Evolutionary conservation across 1,140 invertebrate genomes (phyloP).

Genomic region (Oedothorax gibbosus): DNA sequence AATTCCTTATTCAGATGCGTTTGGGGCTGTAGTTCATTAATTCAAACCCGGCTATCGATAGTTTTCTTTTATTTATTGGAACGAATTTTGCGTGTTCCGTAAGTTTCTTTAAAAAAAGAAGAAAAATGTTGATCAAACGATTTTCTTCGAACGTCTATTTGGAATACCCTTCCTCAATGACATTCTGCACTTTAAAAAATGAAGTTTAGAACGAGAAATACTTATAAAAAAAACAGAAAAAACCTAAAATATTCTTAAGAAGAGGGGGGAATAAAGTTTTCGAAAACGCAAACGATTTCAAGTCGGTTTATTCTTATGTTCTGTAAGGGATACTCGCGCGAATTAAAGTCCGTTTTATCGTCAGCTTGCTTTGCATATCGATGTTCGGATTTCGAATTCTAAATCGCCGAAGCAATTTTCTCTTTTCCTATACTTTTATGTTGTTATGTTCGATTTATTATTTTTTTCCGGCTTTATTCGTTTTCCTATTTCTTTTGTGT

Average conservation of each 20-base stretch:
- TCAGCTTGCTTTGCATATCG: conserved; percentile 48
- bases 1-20: background rate
- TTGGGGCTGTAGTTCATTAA: conserved; percentile 28
- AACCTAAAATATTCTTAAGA: background rate
- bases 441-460: background rate
- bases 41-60: conserved; percentile 17
- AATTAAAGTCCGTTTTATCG: conserved; percentile 52
- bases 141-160: conserved; percentile 10
- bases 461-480: background rate
- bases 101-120: conserved; percentile 2
- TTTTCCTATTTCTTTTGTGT: conserved; percentile 20
- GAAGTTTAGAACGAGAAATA: background rate
- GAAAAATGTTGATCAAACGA: background rate
- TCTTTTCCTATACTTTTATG: background rate
- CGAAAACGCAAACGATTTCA: conserved; percentile 25
- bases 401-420: conserved; percentile 23
- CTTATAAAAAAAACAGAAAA: conserved; percentile 1
- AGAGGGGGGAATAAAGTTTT: background rate
- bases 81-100: conserved; percentile 27
- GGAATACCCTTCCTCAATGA: conserved; percentile 39
- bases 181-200: conserved; percentile 42
- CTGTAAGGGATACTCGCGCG: conserved; percentile 13
- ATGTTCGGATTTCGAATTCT: conserved; percentile 34
- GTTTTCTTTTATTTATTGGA: conserved; percentile 15
- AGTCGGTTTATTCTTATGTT: conserved; percentile 28